These are phyloP conservation scores for Pammene fasciana DNA, from an alignment of 2,888 invertebrate genomes.

Conservation along the genomic window DNA sequence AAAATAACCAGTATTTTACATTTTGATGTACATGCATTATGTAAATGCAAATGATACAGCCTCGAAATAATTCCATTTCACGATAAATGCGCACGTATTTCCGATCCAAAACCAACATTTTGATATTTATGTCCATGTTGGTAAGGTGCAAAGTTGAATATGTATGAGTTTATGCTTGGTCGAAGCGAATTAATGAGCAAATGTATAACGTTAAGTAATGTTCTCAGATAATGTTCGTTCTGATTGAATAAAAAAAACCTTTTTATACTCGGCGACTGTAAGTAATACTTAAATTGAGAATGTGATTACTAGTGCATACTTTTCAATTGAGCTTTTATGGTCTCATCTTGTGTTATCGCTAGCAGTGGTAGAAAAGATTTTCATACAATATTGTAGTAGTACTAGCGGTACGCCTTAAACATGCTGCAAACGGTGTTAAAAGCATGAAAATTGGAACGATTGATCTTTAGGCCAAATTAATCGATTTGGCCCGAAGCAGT, in stretches of 20 bases:
- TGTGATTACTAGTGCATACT: too few species aligned
- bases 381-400: too few species aligned
- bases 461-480: too few species aligned
- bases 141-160: neutral
- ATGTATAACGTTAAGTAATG: neutral
- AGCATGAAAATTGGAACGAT: too few species aligned
- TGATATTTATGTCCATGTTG: neutral
- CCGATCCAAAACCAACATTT: neutral
- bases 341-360: too few species aligned
- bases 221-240: neutral
- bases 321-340: too few species aligned
- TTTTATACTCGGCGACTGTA: neutral
- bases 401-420: too few species aligned
- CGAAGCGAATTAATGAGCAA: neutral
- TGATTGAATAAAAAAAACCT: neutral
- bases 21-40: neutral
- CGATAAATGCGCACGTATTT: neutral
- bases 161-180: neutral
- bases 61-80: neutral
- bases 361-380: too few species aligned
- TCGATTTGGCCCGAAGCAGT: too few species aligned
- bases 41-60: neutral
- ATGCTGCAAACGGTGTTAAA: too few species aligned
- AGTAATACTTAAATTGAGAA: neutral
- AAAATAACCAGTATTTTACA: neutral